Evolutionary conservation across 2,888 invertebrate genomes (phyloP), one percentile per base, ranked within the genome.

Genomic region (Orthonevra nobilis): DNA sequence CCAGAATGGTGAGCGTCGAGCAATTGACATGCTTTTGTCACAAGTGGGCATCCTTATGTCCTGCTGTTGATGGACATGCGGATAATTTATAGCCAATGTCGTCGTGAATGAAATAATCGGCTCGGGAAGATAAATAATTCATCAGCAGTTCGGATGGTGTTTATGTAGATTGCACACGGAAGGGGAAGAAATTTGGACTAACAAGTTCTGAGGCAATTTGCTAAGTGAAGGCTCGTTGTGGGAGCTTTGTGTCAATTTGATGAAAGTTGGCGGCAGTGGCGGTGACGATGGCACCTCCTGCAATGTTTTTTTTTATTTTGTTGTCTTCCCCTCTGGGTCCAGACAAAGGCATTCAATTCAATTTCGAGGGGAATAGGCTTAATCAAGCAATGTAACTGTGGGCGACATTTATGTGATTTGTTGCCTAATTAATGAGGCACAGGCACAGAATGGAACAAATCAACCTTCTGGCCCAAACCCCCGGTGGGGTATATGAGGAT

Each of bases 1-100:
- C 26, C n/a, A 46, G 50, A 28, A 46, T 32, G 52, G 54, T 46
- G 34, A 38, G 72, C 66, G 66, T 79, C 26, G 61, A 48, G 30
- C 79, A 73, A 79, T 79, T 79, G 79, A 79, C 79, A 79, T 79
- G 79, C 73, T 50, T 68, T 79, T 79, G 79, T 79, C 73, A 79
- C 79, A 79, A 68, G 61, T 61, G 61, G 54, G 52, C 60, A 73
- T 79, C 73, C 66, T 73, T 79, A 79, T 79, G 77, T 79, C 79
- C 79, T 73, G 40, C 54, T 28, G 28, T 15, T 73, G 79, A 79
- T 79, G 73, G 79, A 79, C 73, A 79, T 73, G 79, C 73, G 66
- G 73, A 66, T 79, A 73, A 79, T 79, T 73, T 79, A 79, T 79
- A 73, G 77, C 64, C 77, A 15, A 38, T 72, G 77, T 79, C 66